These are phyloP conservation scores for Teleopsis dalmanni DNA, from an alignment of 1,140 invertebrate genomes.

Conservation along the genomic window DNA sequence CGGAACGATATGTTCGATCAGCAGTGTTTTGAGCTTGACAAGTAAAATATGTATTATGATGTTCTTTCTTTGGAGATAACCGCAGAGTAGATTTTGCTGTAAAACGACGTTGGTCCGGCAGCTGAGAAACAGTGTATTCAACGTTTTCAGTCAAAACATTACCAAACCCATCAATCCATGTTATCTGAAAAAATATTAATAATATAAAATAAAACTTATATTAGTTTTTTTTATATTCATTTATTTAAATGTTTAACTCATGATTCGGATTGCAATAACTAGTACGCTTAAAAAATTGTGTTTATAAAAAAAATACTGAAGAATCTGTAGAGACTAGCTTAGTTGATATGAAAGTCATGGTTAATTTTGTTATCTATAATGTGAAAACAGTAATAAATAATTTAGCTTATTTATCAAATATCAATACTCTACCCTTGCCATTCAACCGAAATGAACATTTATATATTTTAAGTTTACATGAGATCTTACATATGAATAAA, in stretches of 20 bases:
- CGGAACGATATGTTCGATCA: slow-evolving; percentile 58
- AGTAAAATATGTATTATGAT: slow-evolving; percentile 70
- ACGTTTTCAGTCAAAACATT: slow-evolving; percentile 58
- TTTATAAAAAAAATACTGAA: background rate
- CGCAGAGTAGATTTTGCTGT: slow-evolving; percentile 64
- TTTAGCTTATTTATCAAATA: too few species aligned
- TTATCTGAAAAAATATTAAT: slow-evolving; percentile 51
- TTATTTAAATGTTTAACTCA: background rate
- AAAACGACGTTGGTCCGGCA: slow-evolving; percentile 58
- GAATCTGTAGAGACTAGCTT: too few species aligned
- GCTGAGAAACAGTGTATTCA: slow-evolving; percentile 53
- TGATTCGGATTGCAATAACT: background rate
- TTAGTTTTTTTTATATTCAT: background rate
- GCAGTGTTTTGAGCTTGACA: slow-evolving; percentile 70
- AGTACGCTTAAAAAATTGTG: too few species aligned
- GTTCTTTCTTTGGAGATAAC: slow-evolving; percentile 64
- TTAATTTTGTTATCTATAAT: too few species aligned
- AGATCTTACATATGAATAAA: too few species aligned
- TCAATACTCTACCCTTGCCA: too few species aligned
- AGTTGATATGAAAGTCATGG: too few species aligned
- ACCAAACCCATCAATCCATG: slow-evolving; percentile 67
- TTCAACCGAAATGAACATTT: too few species aligned
- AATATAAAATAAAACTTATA: background rate
- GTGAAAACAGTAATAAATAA: too few species aligned
- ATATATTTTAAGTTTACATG: too few species aligned